Evolutionary conservation across 2,797 vertebrate genomes (phyloP), one percentile per base, ranked within the genome.

Genomic region (Pseudomugil tenellus): DNA sequence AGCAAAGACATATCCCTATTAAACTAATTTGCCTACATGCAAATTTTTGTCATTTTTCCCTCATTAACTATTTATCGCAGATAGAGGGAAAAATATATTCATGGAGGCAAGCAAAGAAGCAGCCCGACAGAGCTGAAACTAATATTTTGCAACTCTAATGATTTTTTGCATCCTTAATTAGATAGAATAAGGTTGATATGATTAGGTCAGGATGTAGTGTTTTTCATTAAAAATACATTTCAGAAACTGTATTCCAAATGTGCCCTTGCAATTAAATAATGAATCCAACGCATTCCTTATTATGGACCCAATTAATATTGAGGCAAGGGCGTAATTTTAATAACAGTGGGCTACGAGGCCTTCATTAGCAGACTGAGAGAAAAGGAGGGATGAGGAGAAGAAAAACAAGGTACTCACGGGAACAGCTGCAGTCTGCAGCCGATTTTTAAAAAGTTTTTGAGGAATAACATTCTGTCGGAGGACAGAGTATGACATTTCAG

Each of bases 131-230:
- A 97, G 94, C 94, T 95, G 96, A 96, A 97, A 96, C 96, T 98
- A 98, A 98, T 98, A 98, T 98, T 99, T 99, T 97, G 96, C 96
- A 97, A 97, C 95, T 96, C 94, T 98, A 98, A 98, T 97, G 96
- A 96, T 97, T 98, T 97, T 97, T 96, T 97, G 96, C 96, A 98
- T 98, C 94, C 93, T 96, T 99, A 99, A 99, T 99, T 98, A 97
- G 96, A 97, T 97, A 96, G 95, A 96, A 96, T 96, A 97, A 97
- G 96, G 96, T 97, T 98, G 96, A 98, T 98, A 96, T 96, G 96
- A 99, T 98, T 98, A 98, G 97, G 96, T 97, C 96, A 97, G 96
- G 96, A 98, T 97, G 94, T 97, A 97, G 96, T 97, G 96, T 97
- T 98, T 97, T 98, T 97, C 96, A 98, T 99, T 98, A 98, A 98